A percentile compares a stretch with the other conserved stretches of the same genome.
These are phyloP conservation scores for Smithornis capensis DNA, from an alignment of 2,113 vertebrate genomes.

Conservation along the genomic window DNA sequence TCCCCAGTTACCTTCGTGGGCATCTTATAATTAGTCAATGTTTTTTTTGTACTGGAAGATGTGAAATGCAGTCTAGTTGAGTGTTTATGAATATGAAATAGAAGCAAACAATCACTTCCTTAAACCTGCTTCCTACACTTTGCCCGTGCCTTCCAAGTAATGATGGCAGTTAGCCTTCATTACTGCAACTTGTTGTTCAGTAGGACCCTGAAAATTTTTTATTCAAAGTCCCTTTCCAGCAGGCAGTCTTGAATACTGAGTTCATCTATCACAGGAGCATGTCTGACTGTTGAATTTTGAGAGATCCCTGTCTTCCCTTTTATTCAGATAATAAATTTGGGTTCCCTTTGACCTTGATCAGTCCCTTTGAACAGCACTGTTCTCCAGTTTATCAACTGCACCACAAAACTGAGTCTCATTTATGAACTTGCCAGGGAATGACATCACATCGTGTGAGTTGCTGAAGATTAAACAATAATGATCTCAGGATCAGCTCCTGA, in stretches of 20 bases:
- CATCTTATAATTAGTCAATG: background rate
- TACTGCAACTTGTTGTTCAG: background rate
- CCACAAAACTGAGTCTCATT: background rate
- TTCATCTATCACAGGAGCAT: background rate
- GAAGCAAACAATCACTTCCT: background rate
- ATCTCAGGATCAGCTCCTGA: background rate
- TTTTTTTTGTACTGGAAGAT: background rate
- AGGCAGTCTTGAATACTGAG: background rate
- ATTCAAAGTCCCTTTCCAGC: background rate
- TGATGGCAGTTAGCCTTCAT: background rate
- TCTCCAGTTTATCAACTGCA: background rate
- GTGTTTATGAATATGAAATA: background rate
- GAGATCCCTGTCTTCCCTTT: background rate
- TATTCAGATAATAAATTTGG: background rate
- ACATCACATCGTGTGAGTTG: background rate
- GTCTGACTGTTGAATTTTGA: background rate
- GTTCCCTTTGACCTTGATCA: background rate
- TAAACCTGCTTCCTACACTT: background rate
- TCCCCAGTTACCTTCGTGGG: background rate
- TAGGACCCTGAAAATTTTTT: background rate
- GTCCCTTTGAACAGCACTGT: background rate
- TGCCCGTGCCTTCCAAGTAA: no score
- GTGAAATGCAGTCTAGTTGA: background rate
- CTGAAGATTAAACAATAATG: background rate
- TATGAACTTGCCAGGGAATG: background rate